Percentiles rank a stretch among this genome's conserved stretches.
Conservation (phyloP, 2,113 vertebrate genomes). For the Rhadina sibilatrix region DNA sequence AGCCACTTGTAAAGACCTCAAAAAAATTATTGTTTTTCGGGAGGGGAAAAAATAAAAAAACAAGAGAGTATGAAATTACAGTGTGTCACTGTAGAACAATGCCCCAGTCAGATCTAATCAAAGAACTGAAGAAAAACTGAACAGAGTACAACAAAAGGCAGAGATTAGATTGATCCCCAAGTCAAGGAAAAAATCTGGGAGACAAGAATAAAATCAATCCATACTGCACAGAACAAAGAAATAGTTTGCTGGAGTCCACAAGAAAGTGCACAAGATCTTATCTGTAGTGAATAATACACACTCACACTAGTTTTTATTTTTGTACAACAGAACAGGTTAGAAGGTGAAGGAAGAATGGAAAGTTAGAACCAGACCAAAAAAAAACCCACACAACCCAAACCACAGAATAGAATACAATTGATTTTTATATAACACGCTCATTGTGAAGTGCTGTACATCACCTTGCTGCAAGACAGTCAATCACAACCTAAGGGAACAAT, state of each 20-base stretch:
- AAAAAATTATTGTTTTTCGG: not conserved
- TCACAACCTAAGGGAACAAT: not conserved
- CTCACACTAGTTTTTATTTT: not conserved
- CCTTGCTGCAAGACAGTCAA: not conserved
- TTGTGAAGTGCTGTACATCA: not conserved
- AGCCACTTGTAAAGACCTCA: conserved; percentile 20
- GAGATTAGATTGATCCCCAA: conserved; percentile 25
- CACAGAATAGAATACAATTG: not conserved
- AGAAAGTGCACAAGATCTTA: not conserved
- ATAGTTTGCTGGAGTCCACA: not conserved
- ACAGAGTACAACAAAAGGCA: not conserved
- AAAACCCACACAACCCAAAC: not conserved
- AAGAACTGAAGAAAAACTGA: not conserved
- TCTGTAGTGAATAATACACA: not conserved
- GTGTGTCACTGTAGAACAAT: conserved; percentile 4
- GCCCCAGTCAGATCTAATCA: not conserved
- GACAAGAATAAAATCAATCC: conserved; percentile 34
- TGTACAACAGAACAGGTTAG: not conserved
- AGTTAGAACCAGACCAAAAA: not conserved
- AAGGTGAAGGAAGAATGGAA: not conserved
- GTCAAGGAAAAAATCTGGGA: not conserved
- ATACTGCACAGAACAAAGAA: not conserved
- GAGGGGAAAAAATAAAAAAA: not conserved
- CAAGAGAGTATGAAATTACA: not conserved
- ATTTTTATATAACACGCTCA: not conserved